phyloP scores from a whole-genome alignment of 1,140 invertebrate species.

The Ceratosolen solmsi region DNA sequence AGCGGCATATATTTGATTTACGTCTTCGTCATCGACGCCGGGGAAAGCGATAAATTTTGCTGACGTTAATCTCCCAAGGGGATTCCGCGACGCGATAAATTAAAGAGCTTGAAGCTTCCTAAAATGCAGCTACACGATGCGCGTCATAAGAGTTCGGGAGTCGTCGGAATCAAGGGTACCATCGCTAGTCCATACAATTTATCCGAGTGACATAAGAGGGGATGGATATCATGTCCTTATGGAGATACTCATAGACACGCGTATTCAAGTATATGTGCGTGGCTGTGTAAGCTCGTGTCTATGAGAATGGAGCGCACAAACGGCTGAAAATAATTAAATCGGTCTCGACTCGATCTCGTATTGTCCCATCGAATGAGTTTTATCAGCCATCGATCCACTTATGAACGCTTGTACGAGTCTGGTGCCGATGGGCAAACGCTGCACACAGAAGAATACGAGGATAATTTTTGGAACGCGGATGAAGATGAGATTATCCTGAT shows the following conservation, averaged over 20 bases:
- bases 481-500: background rate
- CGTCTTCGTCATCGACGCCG: too few species aligned
- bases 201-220: too few species aligned
- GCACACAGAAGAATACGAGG: background rate
- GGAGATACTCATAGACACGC: too few species aligned
- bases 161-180: too few species aligned
- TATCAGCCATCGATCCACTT: constrained; percentile 61
- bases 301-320: background rate
- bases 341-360: constrained; percentile 59
- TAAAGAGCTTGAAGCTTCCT: constrained; percentile 55
- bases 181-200: too few species aligned
- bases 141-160: background rate
- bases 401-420: background rate
- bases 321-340: constrained; percentile 70
- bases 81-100: constrained; percentile 57
- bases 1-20: too few species aligned
- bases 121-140: background rate
- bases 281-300: too few species aligned
- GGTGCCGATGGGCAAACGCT: background rate
- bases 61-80: constrained; percentile 33
- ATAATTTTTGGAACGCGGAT: background rate
- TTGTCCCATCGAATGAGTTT: constrained; percentile 69
- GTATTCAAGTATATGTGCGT: too few species aligned
- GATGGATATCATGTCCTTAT: too few species aligned
- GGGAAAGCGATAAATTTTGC: constrained; percentile 29